Conservation (phyloP, 1,140 invertebrate genomes). For the Subanguina moxae region DNA sequence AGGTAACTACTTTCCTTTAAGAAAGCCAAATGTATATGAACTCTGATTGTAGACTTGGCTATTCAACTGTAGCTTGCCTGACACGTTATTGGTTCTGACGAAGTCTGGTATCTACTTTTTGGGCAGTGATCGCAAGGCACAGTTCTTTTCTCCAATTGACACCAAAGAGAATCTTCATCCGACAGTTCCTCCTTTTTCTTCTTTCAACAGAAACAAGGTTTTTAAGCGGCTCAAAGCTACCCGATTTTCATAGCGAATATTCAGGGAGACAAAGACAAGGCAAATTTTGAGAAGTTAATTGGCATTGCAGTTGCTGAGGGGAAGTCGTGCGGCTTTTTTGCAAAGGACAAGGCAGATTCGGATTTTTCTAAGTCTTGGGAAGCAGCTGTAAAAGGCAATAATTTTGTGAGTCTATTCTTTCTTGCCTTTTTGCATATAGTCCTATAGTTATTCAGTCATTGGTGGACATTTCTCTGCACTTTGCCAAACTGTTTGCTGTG, state of each 20-base stretch:
- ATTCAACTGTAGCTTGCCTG: constrained; percentile 89
- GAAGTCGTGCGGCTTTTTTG: constrained; percentile 83
- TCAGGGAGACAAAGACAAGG: constrained; percentile 88
- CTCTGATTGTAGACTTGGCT: constrained; percentile 77
- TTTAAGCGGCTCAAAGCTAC: constrained; percentile 8
- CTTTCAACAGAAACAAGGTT: constrained; percentile 85
- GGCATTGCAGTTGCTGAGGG: constrained; percentile 78
- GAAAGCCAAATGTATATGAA: not conserved
- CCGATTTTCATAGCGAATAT: constrained; percentile 35
- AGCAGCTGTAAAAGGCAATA: constrained; percentile 70
- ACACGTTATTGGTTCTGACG: constrained; percentile 86
- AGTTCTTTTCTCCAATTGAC: constrained; percentile 88
- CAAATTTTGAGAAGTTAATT: constrained; percentile 83
- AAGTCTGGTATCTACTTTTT: constrained; percentile 80
- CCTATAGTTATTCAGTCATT: constrained; percentile 14
- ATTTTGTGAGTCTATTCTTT: constrained; percentile 70
- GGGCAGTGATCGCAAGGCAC: constrained; percentile 94
- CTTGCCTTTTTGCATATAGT: too few relatives aligned
- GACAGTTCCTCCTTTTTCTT: constrained; percentile 74
- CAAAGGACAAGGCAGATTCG: constrained; percentile 86
- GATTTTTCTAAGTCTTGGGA: constrained; percentile 89
- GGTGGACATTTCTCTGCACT: constrained; percentile 74
- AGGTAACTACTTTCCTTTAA: constrained; percentile 27
- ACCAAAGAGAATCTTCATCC: constrained; percentile 72
- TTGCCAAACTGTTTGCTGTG: constrained; percentile 82